Evolutionary conservation across 2,797 vertebrate species (phyloP).

Genomic region (Pseudocheirus occidentalis): DNA sequence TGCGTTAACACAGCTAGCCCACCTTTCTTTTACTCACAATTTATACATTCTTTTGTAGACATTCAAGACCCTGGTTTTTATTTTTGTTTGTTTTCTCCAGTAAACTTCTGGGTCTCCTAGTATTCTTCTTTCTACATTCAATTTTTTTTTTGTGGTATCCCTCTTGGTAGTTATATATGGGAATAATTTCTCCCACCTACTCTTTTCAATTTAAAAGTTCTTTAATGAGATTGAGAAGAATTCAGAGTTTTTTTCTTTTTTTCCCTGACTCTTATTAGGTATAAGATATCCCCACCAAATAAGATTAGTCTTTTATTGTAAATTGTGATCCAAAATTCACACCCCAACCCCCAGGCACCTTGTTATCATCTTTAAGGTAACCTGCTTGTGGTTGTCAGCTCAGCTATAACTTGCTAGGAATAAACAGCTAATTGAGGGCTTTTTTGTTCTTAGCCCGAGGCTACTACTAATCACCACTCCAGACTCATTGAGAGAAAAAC

Average conservation of each 20-base stretch:
- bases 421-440: neutral
- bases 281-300: neutral
- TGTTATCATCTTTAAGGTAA: neutral
- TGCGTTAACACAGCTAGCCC: neutral
- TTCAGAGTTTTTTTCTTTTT: neutral
- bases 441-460: no score
- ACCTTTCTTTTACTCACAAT: neutral
- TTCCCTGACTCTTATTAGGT: neutral
- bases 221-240: neutral
- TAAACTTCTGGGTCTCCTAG: neutral
- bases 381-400: neutral
- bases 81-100: no score
- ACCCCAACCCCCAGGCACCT: neutral
- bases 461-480: no score
- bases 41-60: neutral
- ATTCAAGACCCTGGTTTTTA: no score
- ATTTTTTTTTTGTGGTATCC: neutral
- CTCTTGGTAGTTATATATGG: neutral
- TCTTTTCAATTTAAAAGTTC: neutral
- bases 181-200: neutral
- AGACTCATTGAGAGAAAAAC: no score
- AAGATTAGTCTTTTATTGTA: neutral
- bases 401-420: neutral
- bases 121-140: neutral
- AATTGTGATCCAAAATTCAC: neutral